These are phyloP conservation scores for Ferdinandea cuprea DNA, from an alignment of 2,888 invertebrate genomes.

Conservation along the genomic window DNA sequence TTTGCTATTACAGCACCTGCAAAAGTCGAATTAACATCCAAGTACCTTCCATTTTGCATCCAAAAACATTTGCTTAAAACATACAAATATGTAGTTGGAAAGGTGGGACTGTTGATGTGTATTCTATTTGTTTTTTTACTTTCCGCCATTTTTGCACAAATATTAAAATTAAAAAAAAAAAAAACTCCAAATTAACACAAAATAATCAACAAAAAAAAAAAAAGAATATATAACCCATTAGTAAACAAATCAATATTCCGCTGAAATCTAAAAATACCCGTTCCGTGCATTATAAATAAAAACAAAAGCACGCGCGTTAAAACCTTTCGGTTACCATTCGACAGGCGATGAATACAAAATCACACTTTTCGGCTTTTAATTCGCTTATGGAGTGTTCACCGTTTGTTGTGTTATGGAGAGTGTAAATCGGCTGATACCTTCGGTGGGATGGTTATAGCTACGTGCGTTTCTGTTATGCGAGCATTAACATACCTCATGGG, in stretches of 20 bases:
- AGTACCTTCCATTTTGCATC: too few species aligned
- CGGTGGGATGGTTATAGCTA: conserved; percentile 14
- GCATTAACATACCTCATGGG: background rate
- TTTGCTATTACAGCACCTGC: too few species aligned
- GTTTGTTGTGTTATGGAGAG: background rate
- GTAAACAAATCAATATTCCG: conserved; percentile 57
- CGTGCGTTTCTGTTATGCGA: conserved; percentile 36
- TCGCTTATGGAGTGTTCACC: conserved; percentile 4
- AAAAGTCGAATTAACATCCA: too few species aligned
- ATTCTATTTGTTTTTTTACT: too few species aligned
- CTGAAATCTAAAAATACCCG: conserved; percentile 39
- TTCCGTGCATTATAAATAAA: conserved; percentile 22
- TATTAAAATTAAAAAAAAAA: background rate
- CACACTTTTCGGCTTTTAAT: conserved; percentile 1
- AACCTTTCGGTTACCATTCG: conserved; percentile 16
- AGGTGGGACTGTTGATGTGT: too few species aligned
- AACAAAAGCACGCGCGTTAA: conserved; percentile 17
- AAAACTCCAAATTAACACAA: background rate
- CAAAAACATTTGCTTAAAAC: too few species aligned
- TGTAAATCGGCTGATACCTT: conserved; percentile 12
- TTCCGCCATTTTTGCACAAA: too few species aligned
- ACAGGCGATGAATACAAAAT: conserved; percentile 52
- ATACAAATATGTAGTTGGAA: too few species aligned
- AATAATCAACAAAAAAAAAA: background rate
- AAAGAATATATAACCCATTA: conserved; percentile 16